Conservation (phyloP, 1,140 invertebrate genomes). For the Drosophila pachea region DNA sequence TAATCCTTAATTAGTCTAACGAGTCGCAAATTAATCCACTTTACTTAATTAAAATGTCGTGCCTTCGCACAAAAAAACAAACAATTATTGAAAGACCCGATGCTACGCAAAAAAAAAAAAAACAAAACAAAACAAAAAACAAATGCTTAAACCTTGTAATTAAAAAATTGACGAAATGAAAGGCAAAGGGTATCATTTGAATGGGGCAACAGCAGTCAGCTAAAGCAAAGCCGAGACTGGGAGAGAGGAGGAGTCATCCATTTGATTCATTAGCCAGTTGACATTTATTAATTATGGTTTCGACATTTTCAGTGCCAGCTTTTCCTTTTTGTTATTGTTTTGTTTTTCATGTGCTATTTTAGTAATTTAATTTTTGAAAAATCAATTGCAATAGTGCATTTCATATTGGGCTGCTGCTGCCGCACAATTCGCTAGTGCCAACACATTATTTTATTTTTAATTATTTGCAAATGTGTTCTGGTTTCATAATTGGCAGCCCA, state of each 20-base stretch:
- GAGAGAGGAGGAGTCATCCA: conserved; percentile 41
- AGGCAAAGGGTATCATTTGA: conserved; percentile 21
- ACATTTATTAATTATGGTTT: conserved; percentile 75
- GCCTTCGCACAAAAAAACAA: conserved; percentile 35
- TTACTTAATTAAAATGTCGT: conserved; percentile 77
- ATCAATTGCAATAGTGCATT: conserved; percentile 38
- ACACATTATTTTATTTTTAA: conserved; percentile 65
- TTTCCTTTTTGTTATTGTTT: not conserved
- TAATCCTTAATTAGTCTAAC: conserved; percentile 79
- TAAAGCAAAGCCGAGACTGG: conserved; percentile 1
- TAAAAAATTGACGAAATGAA: conserved; percentile 46
- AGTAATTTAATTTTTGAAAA: conserved; percentile 8
- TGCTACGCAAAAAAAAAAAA: conserved; percentile 16
- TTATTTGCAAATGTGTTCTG: conserved; percentile 66
- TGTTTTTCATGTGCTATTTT: no score
- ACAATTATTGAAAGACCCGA: conserved; percentile 27
- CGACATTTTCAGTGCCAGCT: conserved; percentile 38
- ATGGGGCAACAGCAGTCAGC: conserved; percentile 27
- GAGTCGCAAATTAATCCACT: conserved; percentile 79
- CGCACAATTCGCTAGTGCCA: conserved; percentile 49
- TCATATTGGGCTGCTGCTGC: conserved; percentile 35
- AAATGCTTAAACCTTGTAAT: conserved; percentile 35
- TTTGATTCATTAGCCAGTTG: conserved; percentile 75
- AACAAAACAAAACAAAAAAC: conserved; percentile 25
- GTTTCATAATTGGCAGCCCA: conserved; percentile 63